Evolutionary conservation across 2,797 vertebrate species (phyloP), one percentile per base, ranked within the genome.

Genomic region (Eremophila alpestris): DNA sequence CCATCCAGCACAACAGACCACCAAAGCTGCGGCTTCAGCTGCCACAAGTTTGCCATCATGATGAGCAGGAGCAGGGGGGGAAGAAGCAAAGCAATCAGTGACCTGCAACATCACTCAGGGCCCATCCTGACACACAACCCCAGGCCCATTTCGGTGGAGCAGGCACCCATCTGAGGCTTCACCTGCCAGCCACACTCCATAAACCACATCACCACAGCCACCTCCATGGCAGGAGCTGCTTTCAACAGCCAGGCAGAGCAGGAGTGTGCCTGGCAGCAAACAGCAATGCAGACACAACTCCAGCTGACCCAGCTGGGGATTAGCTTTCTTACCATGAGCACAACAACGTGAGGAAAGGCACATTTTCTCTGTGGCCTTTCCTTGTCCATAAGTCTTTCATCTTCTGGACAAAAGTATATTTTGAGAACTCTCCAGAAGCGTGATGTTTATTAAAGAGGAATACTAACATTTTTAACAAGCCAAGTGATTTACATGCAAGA

Each of bases 401-500:
- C 68, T 68, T 74, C 49, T 30, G 24, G 43, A 73, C 34, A 80
- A 40, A 83, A 64, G 5, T 15, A 4, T 16, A 77, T 51, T 51
- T 80, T 26, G 49, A 95, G 41, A 94, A 92, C 34, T 70, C 78
- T 94, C 56, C 69, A 90, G 43, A 93, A 93, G 51, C 4, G 2
- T 43, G 16, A 87, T 55, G 52, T 73, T 94, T 90, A 81, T 88
- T 86, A 73, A 83, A 84, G 45, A 73, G 29, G 91, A 93, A 91
- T 19, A 83, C 40, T 56, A 94, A 52, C n/a, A 43, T 56, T 86
- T 79, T 78, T 83, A 97, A 95, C 67, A 86, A 91, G 71, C 77
- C 81, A 89, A 89, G 59, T 67, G n/a, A 93, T 92, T 82, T 78
- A 89, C 69, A 91, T 67, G 69, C 51, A 92, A 70, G 78, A 73